phyloP scores from a whole-genome alignment of 1,140 invertebrate genomes.

The Drosophila obscura region DNA sequence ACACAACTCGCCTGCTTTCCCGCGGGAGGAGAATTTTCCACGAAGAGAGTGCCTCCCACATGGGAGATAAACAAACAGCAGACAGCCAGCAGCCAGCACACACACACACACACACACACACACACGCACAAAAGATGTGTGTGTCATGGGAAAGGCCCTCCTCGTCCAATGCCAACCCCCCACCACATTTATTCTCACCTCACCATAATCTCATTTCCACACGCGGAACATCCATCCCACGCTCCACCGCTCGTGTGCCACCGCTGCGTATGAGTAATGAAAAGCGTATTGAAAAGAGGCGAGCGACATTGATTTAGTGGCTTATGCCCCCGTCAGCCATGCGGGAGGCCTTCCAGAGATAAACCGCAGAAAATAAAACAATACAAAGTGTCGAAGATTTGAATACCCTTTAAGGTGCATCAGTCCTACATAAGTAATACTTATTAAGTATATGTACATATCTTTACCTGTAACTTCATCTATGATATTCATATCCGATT shows the following conservation, averaged over 20 bases:
- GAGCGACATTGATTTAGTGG: slow-evolving; percentile 77
- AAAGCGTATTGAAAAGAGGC: slow-evolving; percentile 67
- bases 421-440: no score
- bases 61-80: slow-evolving; percentile 21
- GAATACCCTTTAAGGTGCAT: no score
- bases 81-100: slow-evolving; percentile 3
- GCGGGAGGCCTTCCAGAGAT: slow-evolving; percentile 27
- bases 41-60: slow-evolving; percentile 38
- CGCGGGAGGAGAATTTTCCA: slow-evolving; percentile 33
- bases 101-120: not conserved
- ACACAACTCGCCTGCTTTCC: slow-evolving; percentile 1
- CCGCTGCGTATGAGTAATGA: slow-evolving; percentile 71
- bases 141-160: slow-evolving; percentile 55
- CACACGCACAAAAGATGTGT: slow-evolving; percentile 31
- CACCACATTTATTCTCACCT: not conserved
- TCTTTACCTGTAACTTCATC: no score
- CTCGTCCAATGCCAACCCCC: not conserved
- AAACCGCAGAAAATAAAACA: slow-evolving; percentile 10
- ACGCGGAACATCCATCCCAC: slow-evolving; percentile 49
- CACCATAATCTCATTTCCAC: not conserved
- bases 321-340: slow-evolving; percentile 37
- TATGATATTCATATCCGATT: no score
- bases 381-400: no score
- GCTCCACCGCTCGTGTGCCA: slow-evolving; percentile 28
- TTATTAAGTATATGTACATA: no score